Conservation (phyloP, 2,797 vertebrate species). For the Hyperoplus immaculatus region DNA sequence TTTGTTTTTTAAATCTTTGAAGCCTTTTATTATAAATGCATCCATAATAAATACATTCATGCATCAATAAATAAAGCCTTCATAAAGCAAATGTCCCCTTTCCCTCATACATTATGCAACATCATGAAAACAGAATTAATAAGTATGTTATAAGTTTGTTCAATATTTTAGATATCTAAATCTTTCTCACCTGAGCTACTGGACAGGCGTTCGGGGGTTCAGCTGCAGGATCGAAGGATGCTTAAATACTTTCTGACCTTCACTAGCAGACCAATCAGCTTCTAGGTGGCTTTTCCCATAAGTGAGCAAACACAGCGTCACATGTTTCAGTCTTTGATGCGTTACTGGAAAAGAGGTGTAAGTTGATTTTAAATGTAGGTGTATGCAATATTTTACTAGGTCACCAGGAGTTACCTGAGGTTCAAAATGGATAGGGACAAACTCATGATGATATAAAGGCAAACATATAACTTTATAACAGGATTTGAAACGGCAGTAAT, state of each 20-base stretch:
- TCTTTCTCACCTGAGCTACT: conserved; percentile 42
- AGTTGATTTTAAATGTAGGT: background rate
- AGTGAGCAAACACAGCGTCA: background rate
- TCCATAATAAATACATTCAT: background rate
- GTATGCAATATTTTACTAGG: background rate
- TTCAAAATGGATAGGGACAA: background rate
- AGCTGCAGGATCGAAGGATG: conserved; percentile 9
- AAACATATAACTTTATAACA: background rate
- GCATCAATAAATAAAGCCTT: too few relatives aligned
- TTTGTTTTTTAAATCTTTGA: background rate
- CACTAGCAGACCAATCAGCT: conserved; percentile 43
- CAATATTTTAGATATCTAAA: background rate
- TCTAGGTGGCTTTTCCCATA: conserved; percentile 6
- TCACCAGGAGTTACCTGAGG: background rate
- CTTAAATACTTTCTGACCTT: conserved; percentile 34
- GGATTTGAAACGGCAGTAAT: background rate
- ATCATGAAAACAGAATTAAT: background rate
- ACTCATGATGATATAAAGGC: background rate
- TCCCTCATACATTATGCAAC: background rate
- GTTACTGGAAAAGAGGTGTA: background rate
- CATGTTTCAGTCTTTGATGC: background rate
- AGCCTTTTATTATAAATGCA: background rate
- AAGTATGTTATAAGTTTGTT: background rate
- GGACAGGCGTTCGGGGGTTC: background rate
- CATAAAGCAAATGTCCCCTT: background rate